Base-by-base conservation (phyloP, 2,797 vertebrate species). In the Natrix natrix region DNA sequence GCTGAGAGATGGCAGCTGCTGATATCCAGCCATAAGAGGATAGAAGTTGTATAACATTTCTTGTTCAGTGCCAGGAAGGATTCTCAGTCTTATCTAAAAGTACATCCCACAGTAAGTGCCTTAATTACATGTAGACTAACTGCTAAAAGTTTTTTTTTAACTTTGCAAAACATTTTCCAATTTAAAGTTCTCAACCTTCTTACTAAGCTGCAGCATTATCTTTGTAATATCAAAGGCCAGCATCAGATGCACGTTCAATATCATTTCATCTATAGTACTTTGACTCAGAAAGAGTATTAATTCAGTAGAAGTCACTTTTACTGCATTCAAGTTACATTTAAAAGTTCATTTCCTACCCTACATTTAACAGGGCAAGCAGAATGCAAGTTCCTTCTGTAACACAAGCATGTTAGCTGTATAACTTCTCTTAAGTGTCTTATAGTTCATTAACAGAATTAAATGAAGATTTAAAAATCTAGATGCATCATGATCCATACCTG, bases 21-120 rank as follows among this genome's bases (percentile, higher is more conserved):
- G 99, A 97, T 99, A 99, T 0, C 99, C 99, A 2, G 99, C 99
- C 99, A 99, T 99, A 91, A 99, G 98, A 0, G 99, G 99, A 63
- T 99, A 99, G 95, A 98, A 99, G 94, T 99, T 99, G 94, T 99
- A 99, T 0, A 99, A 91, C 98, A 99, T 98, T 93, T 99, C 98
- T 97, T 99, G 99, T 95, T 99, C 97, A 0, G 98, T 98, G 48
- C 98, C 99, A 0, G 99, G 99, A 0, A 99, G 98, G 96, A 99
- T 99, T 92, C 98, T 98, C 63, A 99, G 96, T 54, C 98, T 98
- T 91, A 99, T 99, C 99, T 99, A 95, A 11, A 90, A 95, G 86
- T 24, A 74, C 5, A 55, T 55, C 16, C 56, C 14, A 59, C 48
- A 83, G 52, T n/a, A 88, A 56, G 63, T 17, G 52, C 7, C 24